phyloP scores from a whole-genome alignment of 2,113 vertebrate genomes.

The Gambusia holbrooki region DNA sequence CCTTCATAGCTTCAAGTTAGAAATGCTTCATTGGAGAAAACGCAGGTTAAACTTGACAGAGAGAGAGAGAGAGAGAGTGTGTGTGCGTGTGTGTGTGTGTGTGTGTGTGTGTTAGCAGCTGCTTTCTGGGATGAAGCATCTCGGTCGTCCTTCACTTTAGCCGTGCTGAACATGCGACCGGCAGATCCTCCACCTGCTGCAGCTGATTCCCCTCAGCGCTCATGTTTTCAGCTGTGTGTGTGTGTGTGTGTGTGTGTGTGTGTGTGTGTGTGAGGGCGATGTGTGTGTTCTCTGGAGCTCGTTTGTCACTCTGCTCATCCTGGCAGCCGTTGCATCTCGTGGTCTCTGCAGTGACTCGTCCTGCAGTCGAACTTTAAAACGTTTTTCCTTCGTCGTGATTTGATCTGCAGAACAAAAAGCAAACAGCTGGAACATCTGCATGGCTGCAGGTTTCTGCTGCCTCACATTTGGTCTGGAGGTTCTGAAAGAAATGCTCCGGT shows the following conservation, averaged over 20 bases:
- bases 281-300: constrained; percentile 10
- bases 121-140: constrained; percentile 24
- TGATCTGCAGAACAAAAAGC: background rate
- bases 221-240: constrained; percentile 49
- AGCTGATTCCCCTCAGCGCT: constrained; percentile 33
- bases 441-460: background rate
- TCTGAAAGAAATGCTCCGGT: too few species aligned
- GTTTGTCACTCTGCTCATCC: constrained; percentile 68
- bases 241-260: background rate
- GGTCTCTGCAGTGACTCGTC: constrained; percentile 15
- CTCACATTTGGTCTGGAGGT: background rate
- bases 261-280: background rate
- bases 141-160: constrained; percentile 59
- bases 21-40: constrained; percentile 1
- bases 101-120: background rate
- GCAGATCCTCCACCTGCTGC: constrained; percentile 50
- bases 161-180: constrained; percentile 4
- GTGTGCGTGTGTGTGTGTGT: background rate
- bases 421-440: background rate
- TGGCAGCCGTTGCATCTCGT: constrained; percentile 36
- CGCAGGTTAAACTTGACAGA: background rate
- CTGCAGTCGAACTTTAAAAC: background rate
- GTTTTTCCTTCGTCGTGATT: background rate
- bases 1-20: constrained; percentile 21
- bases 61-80: too few species aligned